Conservation (phyloP, 2,113 vertebrate genomes). For the Hiodon alosoides region DNA sequence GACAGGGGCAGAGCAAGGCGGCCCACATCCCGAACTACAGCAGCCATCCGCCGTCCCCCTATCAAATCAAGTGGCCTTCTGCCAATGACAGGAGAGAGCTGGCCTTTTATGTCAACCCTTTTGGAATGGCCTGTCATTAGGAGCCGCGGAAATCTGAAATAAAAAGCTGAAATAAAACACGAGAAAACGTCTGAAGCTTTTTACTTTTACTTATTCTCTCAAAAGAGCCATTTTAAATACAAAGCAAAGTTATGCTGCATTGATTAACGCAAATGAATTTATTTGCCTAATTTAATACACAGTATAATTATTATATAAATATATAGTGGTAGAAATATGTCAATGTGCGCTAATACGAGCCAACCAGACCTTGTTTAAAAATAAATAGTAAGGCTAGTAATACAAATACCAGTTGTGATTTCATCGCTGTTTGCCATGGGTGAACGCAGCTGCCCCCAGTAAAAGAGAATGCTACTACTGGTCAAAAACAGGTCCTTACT, state of each 20-base stretch:
- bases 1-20: neutral
- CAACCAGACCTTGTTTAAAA: too few species aligned
- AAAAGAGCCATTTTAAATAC: too few species aligned
- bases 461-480: neutral
- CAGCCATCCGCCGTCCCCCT: neutral
- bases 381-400: too few species aligned
- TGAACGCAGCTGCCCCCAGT: neutral
- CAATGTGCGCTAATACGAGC: neutral
- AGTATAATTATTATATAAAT: too few species aligned
- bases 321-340: conserved; percentile 24
- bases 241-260: too few species aligned
- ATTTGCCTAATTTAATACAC: too few species aligned
- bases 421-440: neutral
- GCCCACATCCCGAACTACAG: neutral
- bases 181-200: too few species aligned
- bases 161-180: too few species aligned
- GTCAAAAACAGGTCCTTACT: neutral
- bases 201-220: too few species aligned
- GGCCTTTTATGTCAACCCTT: neutral
- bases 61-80: conserved; percentile 3
- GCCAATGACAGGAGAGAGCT: neutral
- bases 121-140: neutral
- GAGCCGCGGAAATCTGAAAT: too few species aligned
- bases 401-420: neutral
- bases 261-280: too few species aligned